These are phyloP conservation scores for Caenorhabditis drosophilae DNA, from an alignment of 2,888 invertebrate species.

Conservation along the genomic window DNA sequence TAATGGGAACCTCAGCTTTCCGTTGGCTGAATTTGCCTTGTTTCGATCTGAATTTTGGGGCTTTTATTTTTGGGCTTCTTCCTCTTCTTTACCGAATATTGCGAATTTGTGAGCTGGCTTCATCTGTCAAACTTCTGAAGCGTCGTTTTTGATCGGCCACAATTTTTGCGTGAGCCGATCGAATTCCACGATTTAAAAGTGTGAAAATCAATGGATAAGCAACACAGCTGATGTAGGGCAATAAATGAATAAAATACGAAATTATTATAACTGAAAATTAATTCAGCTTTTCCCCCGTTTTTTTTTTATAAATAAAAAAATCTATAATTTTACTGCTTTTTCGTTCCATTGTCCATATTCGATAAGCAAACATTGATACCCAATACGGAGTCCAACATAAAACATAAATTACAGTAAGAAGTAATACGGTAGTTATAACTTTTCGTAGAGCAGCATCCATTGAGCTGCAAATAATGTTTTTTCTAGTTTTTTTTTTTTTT, in stretches of 20 bases:
- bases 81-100: conserved; percentile 23
- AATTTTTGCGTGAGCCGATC: conserved; percentile 54
- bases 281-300: no score
- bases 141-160: conserved; percentile 47
- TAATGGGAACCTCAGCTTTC: neutral
- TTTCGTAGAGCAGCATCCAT: conserved; percentile 64
- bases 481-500: no score
- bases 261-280: conserved; percentile 62
- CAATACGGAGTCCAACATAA: conserved; percentile 66
- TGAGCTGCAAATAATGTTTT: conserved; percentile 45
- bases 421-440: conserved; percentile 64
- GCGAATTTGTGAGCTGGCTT: conserved; percentile 45
- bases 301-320: neutral
- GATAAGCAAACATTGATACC: conserved; percentile 60
- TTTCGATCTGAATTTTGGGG: no score
- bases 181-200: conserved; percentile 51
- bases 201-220: conserved; percentile 68
- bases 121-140: conserved; percentile 54
- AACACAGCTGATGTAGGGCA: conserved; percentile 66
- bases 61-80: neutral
- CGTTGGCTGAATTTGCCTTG: no score
- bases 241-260: conserved; percentile 65
- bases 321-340: conserved; percentile 38
- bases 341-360: conserved; percentile 41
- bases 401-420: conserved; percentile 66